phyloP scores from a whole-genome alignment of 2,113 vertebrate species.

The Lutjanus erythropterus region DNA sequence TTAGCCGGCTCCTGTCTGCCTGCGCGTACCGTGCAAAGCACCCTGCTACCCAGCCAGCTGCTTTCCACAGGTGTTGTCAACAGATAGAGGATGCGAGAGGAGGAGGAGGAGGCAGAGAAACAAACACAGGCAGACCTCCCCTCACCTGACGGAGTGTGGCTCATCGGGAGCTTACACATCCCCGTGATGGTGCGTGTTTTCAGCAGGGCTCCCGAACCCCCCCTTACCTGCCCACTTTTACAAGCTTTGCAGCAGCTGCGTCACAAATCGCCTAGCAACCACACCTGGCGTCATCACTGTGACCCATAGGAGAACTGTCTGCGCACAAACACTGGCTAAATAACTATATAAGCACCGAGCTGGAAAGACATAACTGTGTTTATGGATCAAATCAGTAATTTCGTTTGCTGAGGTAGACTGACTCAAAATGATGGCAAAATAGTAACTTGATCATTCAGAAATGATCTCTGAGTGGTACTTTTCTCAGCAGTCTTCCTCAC shows the following conservation, averaged over 20 bases:
- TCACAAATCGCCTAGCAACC: constrained; percentile 67
- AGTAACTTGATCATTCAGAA: background rate
- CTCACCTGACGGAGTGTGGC: constrained; percentile 25
- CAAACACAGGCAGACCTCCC: constrained; percentile 48
- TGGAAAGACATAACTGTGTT: background rate
- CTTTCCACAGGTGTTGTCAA: constrained; percentile 73
- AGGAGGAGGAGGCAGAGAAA: constrained; percentile 46
- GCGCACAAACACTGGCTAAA: constrained; percentile 36
- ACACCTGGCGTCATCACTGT: constrained; percentile 40
- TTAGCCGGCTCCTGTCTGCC: constrained; percentile 41
- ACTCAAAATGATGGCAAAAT: too few relatives aligned
- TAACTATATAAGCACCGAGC: background rate
- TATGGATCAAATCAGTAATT: constrained; percentile 5
- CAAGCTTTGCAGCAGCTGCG: constrained; percentile 5
- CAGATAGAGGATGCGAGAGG: constrained; percentile 43
- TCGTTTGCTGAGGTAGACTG: background rate
- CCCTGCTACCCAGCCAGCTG: constrained; percentile 67
- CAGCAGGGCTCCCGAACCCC: background rate
- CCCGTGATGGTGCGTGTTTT: constrained; percentile 10
- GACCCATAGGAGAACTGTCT: constrained; percentile 32
- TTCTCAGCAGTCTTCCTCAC: background rate
- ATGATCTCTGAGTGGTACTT: background rate
- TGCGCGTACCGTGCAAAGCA: constrained; percentile 42
- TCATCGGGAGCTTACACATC: constrained; percentile 24
- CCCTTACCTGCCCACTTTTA: constrained; percentile 8